Percentiles rank a stretch among this genome's conserved stretches.
These are phyloP conservation scores for Agapornis canus DNA, from an alignment of 2,797 vertebrate genomes.

Conservation along the genomic window DNA sequence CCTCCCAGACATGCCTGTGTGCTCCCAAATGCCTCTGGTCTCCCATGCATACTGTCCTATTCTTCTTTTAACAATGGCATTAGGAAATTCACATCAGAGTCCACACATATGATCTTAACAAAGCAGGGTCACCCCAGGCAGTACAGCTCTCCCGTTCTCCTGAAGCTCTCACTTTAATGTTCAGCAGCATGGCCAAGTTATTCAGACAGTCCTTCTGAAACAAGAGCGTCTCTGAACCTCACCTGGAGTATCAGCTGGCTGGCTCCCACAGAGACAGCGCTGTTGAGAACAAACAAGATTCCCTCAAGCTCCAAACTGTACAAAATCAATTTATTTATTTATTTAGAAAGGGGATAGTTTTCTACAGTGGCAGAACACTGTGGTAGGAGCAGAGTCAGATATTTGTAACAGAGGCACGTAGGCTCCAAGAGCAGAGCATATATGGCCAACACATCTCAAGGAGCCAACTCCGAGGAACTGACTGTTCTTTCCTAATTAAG, in stretches of 20 bases:
- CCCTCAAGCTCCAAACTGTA: not conserved
- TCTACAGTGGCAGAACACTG: not conserved
- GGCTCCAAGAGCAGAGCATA: rapidly evolving
- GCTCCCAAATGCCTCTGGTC: not conserved
- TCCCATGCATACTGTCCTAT: not conserved
- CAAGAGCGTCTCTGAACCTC: not conserved
- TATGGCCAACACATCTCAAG: not conserved
- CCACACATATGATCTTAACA: not conserved
- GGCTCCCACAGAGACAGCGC: not conserved
- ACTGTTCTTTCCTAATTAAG: not conserved
- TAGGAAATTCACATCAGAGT: not conserved
- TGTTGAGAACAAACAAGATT: not conserved
- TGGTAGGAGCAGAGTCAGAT: not conserved
- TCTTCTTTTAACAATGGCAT: not conserved
- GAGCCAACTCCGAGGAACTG: not conserved
- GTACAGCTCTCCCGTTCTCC: not conserved
- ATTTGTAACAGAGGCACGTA: not conserved
- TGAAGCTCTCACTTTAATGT: not conserved
- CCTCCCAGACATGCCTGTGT: not conserved
- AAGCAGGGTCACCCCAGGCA: not conserved
- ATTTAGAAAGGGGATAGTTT: not conserved
- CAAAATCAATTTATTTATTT: not conserved
- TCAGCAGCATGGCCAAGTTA: not conserved
- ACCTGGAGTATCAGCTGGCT: not conserved
- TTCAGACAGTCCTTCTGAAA: not conserved